These are phyloP conservation scores for Lasioglossum albipes DNA, from an alignment of 1,140 invertebrate species.

Conservation along the genomic window DNA sequence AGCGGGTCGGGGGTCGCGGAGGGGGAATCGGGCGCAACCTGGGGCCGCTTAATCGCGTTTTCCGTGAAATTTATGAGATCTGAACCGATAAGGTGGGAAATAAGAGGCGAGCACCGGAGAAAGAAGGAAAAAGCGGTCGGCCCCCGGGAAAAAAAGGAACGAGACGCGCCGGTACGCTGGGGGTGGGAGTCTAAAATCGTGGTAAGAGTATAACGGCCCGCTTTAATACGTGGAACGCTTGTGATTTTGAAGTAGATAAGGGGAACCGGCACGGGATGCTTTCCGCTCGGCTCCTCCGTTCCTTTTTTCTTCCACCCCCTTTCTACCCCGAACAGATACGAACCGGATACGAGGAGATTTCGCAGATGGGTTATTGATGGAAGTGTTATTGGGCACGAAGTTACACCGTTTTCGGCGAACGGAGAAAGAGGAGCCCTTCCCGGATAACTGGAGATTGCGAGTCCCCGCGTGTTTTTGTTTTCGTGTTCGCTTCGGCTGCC, in stretches of 20 bases:
- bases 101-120: constrained; percentile 63
- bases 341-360: constrained; percentile 26
- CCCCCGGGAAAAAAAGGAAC: too few relatives aligned
- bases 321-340: constrained; percentile 6
- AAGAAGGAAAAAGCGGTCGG: constrained; percentile 38
- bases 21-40: constrained; percentile 38
- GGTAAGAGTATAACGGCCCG: constrained; percentile 56
- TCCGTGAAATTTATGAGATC: constrained; percentile 79
- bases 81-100: constrained; percentile 75
- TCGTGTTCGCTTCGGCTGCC: neutral
- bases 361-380: constrained; percentile 43
- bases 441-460: constrained; percentile 3
- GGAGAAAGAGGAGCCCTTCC: neutral
- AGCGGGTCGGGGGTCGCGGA: neutral
- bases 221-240: constrained; percentile 56
- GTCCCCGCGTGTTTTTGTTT: neutral
- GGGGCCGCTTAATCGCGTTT: constrained; percentile 79
- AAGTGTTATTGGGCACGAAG: constrained; percentile 41
- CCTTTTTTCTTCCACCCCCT: too few relatives aligned
- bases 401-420: neutral
- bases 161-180: neutral
- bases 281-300: constrained; percentile 1
- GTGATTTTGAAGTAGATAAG: constrained; percentile 54
- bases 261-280: neutral
- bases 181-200: constrained; percentile 32